A percentile compares a stretch with the other conserved stretches of the same genome.
These are phyloP conservation scores for Lepus americanus DNA, from an alignment of 2,113 vertebrate genomes.

Conservation along the genomic window DNA sequence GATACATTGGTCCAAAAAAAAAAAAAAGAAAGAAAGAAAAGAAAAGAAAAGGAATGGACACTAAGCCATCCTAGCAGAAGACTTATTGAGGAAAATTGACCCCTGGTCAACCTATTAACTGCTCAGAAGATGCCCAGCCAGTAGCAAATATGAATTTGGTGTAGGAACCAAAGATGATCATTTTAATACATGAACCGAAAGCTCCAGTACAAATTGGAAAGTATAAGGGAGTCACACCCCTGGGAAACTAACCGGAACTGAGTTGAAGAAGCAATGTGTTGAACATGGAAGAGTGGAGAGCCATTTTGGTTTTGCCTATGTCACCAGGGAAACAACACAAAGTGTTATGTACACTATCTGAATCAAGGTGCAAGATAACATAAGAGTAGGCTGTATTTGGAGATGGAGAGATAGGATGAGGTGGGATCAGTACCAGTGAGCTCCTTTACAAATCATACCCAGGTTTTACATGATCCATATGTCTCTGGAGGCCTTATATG, in stretches of 20 bases:
- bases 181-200: not conserved
- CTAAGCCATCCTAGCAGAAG: not conserved
- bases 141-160: not conserved
- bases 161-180: not conserved
- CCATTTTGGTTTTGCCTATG: too few relatives aligned
- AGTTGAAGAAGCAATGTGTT: too few relatives aligned
- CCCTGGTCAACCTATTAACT: not conserved
- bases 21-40: too few relatives aligned
- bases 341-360: too few relatives aligned
- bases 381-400: too few relatives aligned
- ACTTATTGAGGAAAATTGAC: not conserved
- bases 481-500: not conserved
- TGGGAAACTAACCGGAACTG: not conserved
- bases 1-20: not conserved
- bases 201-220: not conserved
- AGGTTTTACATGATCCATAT: not conserved
- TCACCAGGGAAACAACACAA: too few relatives aligned
- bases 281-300: too few relatives aligned
- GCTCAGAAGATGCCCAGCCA: not conserved
- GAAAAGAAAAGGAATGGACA: not conserved
- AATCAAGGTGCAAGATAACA: too few relatives aligned
- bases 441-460: not conserved
- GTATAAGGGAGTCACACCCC: not conserved
- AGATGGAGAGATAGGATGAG: too few relatives aligned
- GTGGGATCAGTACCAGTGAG: not conserved